phyloP scores from a whole-genome alignment of 2,113 vertebrate genomes.

The Phrynosoma platyrhinos region DNA sequence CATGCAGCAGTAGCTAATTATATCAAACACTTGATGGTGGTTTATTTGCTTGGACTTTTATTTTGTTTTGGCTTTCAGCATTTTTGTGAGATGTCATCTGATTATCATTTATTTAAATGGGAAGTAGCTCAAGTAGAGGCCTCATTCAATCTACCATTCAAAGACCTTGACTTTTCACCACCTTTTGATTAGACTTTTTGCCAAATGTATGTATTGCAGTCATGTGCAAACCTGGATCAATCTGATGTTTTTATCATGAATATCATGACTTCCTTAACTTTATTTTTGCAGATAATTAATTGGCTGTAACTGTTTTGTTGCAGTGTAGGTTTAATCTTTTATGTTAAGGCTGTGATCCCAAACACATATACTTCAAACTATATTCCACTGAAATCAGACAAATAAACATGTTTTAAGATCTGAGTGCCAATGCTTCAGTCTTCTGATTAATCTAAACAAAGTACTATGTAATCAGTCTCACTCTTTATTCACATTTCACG shows the following conservation, averaged over 20 bases:
- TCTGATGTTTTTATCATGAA: not conserved
- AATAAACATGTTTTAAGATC: not conserved
- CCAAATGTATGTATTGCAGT: constrained; percentile 7
- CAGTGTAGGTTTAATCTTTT: not conserved
- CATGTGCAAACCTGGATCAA: not conserved
- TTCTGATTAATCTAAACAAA: not conserved
- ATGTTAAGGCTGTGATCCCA: not conserved
- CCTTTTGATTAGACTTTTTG: constrained; percentile 20
- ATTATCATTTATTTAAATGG: constrained; percentile 14
- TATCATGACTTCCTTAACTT: not conserved
- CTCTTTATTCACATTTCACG: not conserved
- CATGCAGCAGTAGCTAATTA: constrained; percentile 14
- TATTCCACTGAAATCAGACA: not conserved
- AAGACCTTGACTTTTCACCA: constrained; percentile 18
- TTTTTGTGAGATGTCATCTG: not conserved
- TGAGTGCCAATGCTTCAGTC: not conserved
- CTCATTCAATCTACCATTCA: not conserved
- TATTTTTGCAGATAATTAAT: constrained; percentile 3
- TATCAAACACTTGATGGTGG: not conserved
- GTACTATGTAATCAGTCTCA: not conserved
- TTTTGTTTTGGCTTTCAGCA: not conserved
- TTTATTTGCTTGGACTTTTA: no score
- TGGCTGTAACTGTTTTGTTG: not conserved
- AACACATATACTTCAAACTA: not conserved
- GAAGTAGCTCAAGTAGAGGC: constrained; percentile 1